Base-by-base conservation (phyloP, 2,797 vertebrate species). In the Artibeus jamaicensis region DNA sequence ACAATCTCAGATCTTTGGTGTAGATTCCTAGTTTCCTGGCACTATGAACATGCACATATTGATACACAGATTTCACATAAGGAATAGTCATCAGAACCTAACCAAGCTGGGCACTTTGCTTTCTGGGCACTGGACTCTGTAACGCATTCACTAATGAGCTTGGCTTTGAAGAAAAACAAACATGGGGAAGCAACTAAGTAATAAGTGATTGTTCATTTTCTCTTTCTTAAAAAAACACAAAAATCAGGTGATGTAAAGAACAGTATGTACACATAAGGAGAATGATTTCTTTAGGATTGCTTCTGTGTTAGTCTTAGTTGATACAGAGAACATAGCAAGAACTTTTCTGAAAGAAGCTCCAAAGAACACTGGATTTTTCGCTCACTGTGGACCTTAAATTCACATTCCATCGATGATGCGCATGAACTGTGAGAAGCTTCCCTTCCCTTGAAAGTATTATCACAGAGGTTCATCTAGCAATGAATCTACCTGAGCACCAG, bases 381-480 rank as follows among this genome's bases (percentile, higher is more conserved):
- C 96, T 97, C 97, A 96, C 88, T 24, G n/a, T 71, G 88, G 92
- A 98, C 96, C 62, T 96, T 92, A 97, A 97, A 97, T 98, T 98
- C 98, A 97, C 97, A 97, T 98, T 94, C 98, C 97, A 96, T 83
- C 97, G 96, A 77, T 87, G 97, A 87, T 0, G 9, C 92, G 97
- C 97, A 97, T 97, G 96, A 98, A 93, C 97, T 96, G 57, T 96
- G 96, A 98, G 97, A 97, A 97, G 91, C 91, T 88, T 97, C 96
- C 97, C 98, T 98, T 97, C 97, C 97, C 95, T 98, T 94, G 95
- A 46, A 97, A 95, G 94, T 86, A 91, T 42, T 34, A 92, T 95
- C 92, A 97, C 91, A 71, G 59, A 55, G 46, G 73, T 91, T 97
- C 92, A 65, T 42, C 95, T 22, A 71, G 71, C 70, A 71, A 22